Evolutionary conservation across 2,888 invertebrate genomes (phyloP), one percentile per base, ranked within the genome.

Genomic region (Ophraella communa): DNA sequence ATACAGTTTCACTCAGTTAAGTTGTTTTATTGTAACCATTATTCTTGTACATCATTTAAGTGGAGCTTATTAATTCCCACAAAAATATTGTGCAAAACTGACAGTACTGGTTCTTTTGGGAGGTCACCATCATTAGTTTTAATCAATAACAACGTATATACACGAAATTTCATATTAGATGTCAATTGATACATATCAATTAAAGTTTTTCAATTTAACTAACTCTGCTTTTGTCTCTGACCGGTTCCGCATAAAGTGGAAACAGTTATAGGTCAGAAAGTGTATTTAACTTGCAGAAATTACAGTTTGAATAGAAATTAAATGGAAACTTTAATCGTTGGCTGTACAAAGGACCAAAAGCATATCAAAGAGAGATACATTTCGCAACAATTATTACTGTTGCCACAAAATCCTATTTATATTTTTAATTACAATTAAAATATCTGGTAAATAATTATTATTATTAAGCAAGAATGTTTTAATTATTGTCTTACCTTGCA

Each of bases 401-500:
- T n/a, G 1, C 4, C 10, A n/a, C 10, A 3, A 7, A 11, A 33
- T 24, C 11, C 21, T 5, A 5, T 2, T 14, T 14, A 56, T 18
- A 8, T n/a, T 56, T n/a, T 56, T 11, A 44, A 18, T 17, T 42
- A 39, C 23, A 21, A 33, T 18, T 35, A n/a, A n/a, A n/a, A n/a
- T n/a, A n/a, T n/a, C n/a, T n/a, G n/a, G n/a, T n/a, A n/a, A n/a
- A n/a, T n/a, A n/a, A n/a, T n/a, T n/a, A n/a, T n/a, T n/a, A n/a
- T n/a, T n/a, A n/a, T n/a, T n/a, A n/a, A n/a, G n/a, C n/a, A n/a
- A n/a, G n/a, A n/a, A n/a, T n/a, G n/a, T n/a, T n/a, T n/a, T n/a
- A n/a, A n/a, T n/a, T n/a, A n/a, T n/a, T n/a, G n/a, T n/a, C 76
- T 75, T 71, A 83, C 82, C 78, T 82, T 84, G 74, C 87, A 87